phyloP scores from a whole-genome alignment of 2,888 invertebrate species.

The Synanthedon tipuliformis region DNA sequence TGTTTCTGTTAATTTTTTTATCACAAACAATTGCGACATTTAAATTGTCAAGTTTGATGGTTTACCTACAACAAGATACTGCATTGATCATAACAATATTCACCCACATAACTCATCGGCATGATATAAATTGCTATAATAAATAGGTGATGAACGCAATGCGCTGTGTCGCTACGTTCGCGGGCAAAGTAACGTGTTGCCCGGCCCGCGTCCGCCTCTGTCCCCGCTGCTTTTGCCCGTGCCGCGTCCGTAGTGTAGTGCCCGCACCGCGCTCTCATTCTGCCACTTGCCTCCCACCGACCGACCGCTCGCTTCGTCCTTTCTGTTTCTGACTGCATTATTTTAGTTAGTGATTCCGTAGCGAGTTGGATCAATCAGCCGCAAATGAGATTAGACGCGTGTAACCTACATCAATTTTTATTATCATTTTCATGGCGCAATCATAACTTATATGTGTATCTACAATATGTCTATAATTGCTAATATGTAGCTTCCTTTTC shows the following conservation, averaged over 20 bases:
- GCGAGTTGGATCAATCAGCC: constrained; percentile 12
- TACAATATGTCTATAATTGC: too few species aligned
- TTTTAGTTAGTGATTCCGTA: constrained; percentile 7
- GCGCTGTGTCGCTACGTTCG: background rate
- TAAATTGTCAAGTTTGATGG: too few species aligned
- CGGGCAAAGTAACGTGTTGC: background rate
- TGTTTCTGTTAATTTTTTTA: too few species aligned
- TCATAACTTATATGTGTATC: too few species aligned
- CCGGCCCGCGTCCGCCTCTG: background rate
- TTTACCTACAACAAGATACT: background rate
- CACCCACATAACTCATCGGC: background rate
- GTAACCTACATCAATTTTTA: constrained; percentile 4
- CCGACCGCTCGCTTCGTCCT: background rate
- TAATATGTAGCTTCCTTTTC: too few species aligned
- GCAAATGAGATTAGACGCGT: constrained; percentile 20
- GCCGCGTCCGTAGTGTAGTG: background rate
- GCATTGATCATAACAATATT: background rate
- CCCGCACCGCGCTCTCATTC: too few species aligned
- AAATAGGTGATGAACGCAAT: too few species aligned
- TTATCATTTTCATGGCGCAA: background rate
- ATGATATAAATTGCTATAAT: background rate
- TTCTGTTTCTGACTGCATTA: background rate
- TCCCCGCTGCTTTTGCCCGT: background rate
- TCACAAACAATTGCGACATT: too few species aligned
- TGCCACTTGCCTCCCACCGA: too few species aligned